Evolutionary conservation across 2,888 invertebrate species (phyloP).

Genomic region (Acanthococcus lagerstroemiae): DNA sequence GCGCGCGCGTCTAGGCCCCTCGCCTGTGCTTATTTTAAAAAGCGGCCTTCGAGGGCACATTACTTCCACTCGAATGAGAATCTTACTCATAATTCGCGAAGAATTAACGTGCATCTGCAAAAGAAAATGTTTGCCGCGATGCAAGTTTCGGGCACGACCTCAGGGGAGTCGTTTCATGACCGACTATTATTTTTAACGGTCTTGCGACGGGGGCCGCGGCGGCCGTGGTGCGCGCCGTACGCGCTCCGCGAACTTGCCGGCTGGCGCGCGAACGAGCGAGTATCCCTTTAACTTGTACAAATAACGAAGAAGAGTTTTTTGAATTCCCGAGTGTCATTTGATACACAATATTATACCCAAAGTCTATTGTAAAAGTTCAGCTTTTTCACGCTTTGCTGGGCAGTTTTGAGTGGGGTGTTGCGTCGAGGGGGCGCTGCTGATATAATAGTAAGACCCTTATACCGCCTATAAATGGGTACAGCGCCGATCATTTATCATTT

Average conservation of each 20-base stretch:
- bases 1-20: too few species aligned
- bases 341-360: conserved; percentile 28
- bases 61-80: not conserved
- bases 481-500: conserved; percentile 26
- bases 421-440: conserved; percentile 8
- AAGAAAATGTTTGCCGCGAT: not conserved
- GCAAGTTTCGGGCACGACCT: not conserved
- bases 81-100: conserved; percentile 2
- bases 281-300: conserved; percentile 15
- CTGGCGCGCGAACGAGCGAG: not conserved
- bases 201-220: not conserved
- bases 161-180: conserved; percentile 21
- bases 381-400: conserved; percentile 28
- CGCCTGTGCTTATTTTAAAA: too few species aligned
- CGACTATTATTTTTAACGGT: conserved; percentile 25
- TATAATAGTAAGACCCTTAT: conserved; percentile 15
- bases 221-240: not conserved
- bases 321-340: conserved; percentile 29
- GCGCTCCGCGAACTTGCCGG: not conserved
- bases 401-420: conserved; percentile 28
- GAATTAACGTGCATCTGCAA: not conserved
- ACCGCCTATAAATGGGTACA: conserved; percentile 18
- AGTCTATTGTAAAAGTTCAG: conserved; percentile 29
- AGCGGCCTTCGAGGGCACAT: too few species aligned
- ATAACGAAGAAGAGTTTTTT: conserved; percentile 18